A percentile compares a stretch with the other conserved stretches of the same genome.
These are phyloP conservation scores for Cerastis rubricosa DNA, from an alignment of 2,888 invertebrate species.

Conservation along the genomic window DNA sequence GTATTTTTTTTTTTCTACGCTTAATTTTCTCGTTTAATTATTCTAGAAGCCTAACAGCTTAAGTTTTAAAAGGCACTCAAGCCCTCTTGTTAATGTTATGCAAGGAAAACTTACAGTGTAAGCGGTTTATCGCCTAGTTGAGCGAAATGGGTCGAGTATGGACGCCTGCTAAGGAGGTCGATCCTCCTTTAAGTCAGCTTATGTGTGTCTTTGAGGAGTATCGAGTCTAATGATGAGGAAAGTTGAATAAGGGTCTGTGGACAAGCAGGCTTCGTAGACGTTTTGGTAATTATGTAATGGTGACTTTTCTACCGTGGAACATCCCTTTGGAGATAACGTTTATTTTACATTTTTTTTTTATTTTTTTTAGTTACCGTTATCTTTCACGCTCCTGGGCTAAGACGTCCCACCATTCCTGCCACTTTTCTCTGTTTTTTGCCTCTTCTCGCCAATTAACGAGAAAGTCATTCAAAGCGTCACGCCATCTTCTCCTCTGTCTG, in stretches of 20 bases:
- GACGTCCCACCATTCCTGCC: too few species aligned
- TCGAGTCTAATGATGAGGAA: background rate
- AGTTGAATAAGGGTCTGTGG: background rate
- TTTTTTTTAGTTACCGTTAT: too few species aligned
- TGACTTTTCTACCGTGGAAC: background rate
- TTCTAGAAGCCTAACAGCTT: background rate
- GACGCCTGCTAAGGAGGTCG: slow-evolving; percentile 38
- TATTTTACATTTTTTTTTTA: too few species aligned
- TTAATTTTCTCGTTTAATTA: too few species aligned
- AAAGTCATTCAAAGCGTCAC: too few species aligned
- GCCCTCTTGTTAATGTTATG: slow-evolving; percentile 5
- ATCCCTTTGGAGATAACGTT: background rate
- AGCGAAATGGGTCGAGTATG: slow-evolving; percentile 45
- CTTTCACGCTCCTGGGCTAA: too few species aligned
- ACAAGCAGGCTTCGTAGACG: background rate
- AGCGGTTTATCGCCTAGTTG: slow-evolving; percentile 40
- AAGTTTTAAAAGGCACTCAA: slow-evolving; percentile 1
- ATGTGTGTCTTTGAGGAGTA: slow-evolving; percentile 16
- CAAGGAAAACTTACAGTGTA: slow-evolving; percentile 54
- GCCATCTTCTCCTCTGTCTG: too few species aligned
- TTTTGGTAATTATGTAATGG: background rate
- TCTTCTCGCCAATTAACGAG: too few species aligned
- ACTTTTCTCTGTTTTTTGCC: too few species aligned
- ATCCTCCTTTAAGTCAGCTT: slow-evolving; percentile 50
- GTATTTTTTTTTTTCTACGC: too few species aligned